A percentile compares a stretch with the other conserved stretches of the same genome.
Conservation (phyloP, 2,888 invertebrate genomes). For the Macropis europaea region DNA sequence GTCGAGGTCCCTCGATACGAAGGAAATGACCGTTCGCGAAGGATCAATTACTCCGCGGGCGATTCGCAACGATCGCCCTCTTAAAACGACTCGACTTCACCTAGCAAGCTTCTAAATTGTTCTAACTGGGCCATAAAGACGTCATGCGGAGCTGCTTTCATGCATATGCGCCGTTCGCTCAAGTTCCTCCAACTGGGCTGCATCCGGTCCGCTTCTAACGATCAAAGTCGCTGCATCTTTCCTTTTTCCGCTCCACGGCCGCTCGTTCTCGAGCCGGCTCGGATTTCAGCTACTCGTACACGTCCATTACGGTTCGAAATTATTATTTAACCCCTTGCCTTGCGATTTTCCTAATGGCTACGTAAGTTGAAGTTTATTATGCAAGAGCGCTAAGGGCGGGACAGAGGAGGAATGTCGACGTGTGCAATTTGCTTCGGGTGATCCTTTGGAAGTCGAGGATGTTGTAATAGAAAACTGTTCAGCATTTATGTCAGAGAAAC, state of each 20-base stretch:
- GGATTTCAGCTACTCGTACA: too few relatives aligned
- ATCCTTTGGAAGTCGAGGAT: too few relatives aligned
- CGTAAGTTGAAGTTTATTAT: too few relatives aligned
- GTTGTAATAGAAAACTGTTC: too few relatives aligned
- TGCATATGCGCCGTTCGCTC: constrained; percentile 29
- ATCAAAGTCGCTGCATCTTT: constrained; percentile 16
- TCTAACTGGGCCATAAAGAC: constrained; percentile 69
- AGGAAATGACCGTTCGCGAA: constrained; percentile 16
- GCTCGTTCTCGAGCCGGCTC: neutral
- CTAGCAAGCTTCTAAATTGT: constrained; percentile 59
- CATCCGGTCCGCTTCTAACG: constrained; percentile 42
- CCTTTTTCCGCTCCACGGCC: neutral
- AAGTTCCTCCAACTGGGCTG: constrained; percentile 38
- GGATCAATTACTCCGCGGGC: constrained; percentile 46
- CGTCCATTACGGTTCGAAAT: too few relatives aligned
- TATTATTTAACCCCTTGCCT: too few relatives aligned
- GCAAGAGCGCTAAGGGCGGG: too few relatives aligned
- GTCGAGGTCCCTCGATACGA: neutral
- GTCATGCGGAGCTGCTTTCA: constrained; percentile 60
- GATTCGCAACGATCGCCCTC: constrained; percentile 47
- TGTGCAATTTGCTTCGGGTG: too few relatives aligned
- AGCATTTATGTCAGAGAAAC: too few relatives aligned
- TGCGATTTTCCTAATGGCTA: too few relatives aligned
- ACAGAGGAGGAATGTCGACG: too few relatives aligned
- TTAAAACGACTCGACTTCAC: constrained; percentile 44